Conservation (phyloP, 2,888 invertebrate genomes). For the Pegoplata infirma region DNA sequence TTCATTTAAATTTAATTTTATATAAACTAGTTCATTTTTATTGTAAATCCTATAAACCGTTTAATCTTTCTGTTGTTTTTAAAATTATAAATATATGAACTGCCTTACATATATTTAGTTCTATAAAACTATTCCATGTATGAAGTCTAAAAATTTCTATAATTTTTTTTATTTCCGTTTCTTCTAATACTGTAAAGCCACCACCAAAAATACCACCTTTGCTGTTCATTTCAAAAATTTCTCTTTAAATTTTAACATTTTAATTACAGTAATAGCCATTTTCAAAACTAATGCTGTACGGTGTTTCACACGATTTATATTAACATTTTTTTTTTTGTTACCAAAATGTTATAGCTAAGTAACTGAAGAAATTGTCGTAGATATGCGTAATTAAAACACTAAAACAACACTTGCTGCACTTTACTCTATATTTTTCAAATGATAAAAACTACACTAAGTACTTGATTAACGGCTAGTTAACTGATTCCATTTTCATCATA, state of each 20-base stretch:
- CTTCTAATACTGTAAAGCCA: not conserved
- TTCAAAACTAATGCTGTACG: not conserved
- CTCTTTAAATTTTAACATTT: conserved; percentile 12
- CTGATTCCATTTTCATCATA: no score
- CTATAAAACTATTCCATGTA: no score
- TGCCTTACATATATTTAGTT: no score
- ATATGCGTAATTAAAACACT: not conserved
- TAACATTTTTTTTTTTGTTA: not conserved
- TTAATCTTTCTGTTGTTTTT: no score
- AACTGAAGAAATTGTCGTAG: not conserved
- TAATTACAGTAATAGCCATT: not conserved
- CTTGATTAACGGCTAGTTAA: no score
- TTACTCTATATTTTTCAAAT: not conserved
- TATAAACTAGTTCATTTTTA: no score
- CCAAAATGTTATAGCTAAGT: no score
- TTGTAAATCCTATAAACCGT: no score
- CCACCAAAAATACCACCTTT: not conserved
- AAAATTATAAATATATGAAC: no score
- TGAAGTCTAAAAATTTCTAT: no score
- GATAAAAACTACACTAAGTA: no score
- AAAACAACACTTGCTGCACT: not conserved
- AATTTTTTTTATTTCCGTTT: not conserved
- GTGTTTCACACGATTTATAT: not conserved
- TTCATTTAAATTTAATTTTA: no score
- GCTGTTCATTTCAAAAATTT: not conserved